These are phyloP conservation scores for Scopus umbretta DNA, from an alignment of 2,113 vertebrate species.

Conservation along the genomic window DNA sequence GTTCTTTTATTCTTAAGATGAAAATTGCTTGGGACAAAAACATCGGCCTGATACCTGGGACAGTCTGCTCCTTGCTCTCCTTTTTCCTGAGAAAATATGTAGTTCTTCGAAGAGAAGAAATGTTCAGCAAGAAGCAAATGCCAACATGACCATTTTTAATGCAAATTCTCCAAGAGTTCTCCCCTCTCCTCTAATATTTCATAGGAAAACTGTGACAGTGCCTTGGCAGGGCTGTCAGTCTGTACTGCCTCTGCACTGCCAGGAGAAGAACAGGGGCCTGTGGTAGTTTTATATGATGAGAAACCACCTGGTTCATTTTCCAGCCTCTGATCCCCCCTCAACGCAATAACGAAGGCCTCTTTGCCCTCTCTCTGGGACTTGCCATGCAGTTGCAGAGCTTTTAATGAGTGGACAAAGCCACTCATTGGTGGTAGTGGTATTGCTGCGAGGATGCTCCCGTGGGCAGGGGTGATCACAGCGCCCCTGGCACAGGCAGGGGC, in stretches of 20 bases:
- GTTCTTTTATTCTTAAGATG: conserved; percentile 56
- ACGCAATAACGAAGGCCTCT: neutral
- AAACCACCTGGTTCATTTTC: neutral
- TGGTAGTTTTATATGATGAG: neutral
- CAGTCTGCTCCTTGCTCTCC: conserved; percentile 18
- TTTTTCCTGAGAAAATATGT: neutral
- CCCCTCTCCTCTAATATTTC: neutral
- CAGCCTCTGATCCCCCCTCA: neutral
- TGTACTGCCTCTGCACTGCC: neutral
- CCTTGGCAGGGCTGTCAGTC: conserved; percentile 21
- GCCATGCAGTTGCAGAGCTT: fast-evolving
- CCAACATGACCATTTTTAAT: conserved; percentile 52
- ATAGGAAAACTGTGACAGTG: conserved; percentile 11
- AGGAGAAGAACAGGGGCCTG: neutral
- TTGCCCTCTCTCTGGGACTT: neutral
- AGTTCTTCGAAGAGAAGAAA: conserved; percentile 17
- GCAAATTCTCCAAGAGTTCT: neutral
- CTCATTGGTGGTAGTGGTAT: too few relatives aligned
- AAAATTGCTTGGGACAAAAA: conserved; percentile 57
- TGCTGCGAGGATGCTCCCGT: fast-evolving
- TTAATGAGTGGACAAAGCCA: neutral
- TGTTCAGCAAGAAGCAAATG: conserved; percentile 30
- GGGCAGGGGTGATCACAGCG: neutral
- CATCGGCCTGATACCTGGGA: conserved; percentile 26
- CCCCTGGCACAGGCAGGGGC: fast-evolving